Evolutionary conservation across 2,113 vertebrate species (phyloP).

Genomic region (Anser brachyrhynchus): DNA sequence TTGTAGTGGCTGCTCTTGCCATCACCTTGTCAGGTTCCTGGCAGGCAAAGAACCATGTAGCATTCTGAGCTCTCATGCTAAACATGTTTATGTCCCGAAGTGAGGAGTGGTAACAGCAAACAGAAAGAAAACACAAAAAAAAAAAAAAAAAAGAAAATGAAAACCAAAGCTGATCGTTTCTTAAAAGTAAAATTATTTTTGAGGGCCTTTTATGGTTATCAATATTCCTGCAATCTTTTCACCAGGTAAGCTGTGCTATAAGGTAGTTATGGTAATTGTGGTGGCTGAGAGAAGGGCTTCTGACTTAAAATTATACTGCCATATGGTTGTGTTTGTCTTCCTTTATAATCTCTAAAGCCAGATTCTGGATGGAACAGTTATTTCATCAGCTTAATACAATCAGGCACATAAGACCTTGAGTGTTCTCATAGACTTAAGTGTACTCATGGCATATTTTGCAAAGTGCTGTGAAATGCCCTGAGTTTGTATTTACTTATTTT

Average conservation of each 20-base stretch:
- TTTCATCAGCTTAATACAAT: not conserved
- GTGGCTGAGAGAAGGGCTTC: not conserved
- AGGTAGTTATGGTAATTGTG: not conserved
- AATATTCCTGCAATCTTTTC: not conserved
- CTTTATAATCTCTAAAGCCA: not conserved
- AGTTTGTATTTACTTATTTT: not conserved
- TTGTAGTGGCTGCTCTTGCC: accelerated
- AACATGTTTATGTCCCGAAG: not conserved
- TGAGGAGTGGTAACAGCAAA: not conserved
- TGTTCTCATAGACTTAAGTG: not conserved
- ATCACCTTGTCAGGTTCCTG: not conserved
- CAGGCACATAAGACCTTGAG: not conserved
- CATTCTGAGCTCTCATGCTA: not conserved
- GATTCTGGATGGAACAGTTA: not conserved
- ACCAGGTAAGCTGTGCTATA: not conserved
- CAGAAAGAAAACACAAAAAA: not conserved
- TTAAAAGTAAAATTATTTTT: not conserved
- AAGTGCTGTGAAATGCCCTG: not conserved
- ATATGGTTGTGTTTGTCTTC: not conserved
- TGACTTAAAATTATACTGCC: too few species aligned
- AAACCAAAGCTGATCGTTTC: not conserved
- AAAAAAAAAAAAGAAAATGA: not conserved
- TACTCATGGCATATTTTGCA: accelerated
- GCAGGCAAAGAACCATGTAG: not conserved
- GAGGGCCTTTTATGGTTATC: not conserved